A percentile compares a stretch with the other conserved stretches of the same genome.
Conservation (phyloP, 2,113 vertebrate species). For the Ovis aries region ARS-UI_Ramb_v3.0 NC_056055.1:174035001-174035500, state of each 20-base stretch:
- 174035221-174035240: background rate
- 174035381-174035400: conserved; percentile 23
- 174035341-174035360: background rate
- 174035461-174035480: conserved; percentile 46
- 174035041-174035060: background rate
- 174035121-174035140: background rate
- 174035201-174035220: background rate
- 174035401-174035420: conserved; percentile 48
- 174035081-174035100: background rate
- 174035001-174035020: background rate
- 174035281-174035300: background rate
- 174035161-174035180: background rate
- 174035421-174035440: conserved; percentile 49
- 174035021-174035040: background rate
- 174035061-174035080: background rate
- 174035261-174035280: background rate
- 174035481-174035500: conserved; percentile 55
- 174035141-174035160: background rate
- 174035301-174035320: background rate
- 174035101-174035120: background rate
- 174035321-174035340: conserved; percentile 7
- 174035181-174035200: background rate
- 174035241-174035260: background rate
- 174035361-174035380: background rate
- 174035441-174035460: conserved; percentile 30